phyloP scores from a whole-genome alignment of 2,797 vertebrate genomes.

The Clarias fuscus region DNA sequence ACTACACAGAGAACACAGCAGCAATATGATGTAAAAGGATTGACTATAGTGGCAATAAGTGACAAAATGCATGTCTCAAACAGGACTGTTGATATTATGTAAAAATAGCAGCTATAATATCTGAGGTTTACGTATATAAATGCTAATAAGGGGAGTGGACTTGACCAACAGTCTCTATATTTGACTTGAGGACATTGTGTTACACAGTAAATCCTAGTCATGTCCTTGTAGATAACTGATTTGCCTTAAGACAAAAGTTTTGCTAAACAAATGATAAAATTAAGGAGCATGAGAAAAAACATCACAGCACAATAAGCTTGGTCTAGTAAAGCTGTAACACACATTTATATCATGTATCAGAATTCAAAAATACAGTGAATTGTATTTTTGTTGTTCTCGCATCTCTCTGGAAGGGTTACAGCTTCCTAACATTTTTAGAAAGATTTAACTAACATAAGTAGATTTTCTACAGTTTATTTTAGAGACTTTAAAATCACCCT shows the following conservation, averaged over 20 bases:
- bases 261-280: neutral
- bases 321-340: neutral
- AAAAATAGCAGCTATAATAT: neutral
- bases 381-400: neutral
- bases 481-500: neutral
- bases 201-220: neutral
- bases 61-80: neutral
- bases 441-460: neutral
- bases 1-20: neutral
- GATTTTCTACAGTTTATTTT: neutral
- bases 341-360: neutral
- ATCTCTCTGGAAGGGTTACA: neutral
- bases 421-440: neutral
- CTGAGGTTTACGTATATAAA: neutral
- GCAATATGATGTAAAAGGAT: neutral
- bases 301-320: neutral
- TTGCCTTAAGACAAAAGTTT: neutral
- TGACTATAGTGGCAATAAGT: neutral
- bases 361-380: neutral
- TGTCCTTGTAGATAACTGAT: neutral
- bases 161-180: neutral
- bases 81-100: neutral
- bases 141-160: neutral
- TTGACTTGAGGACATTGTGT: neutral
- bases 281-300: neutral